Evolutionary conservation across 2,113 vertebrate genomes (phyloP).

Genomic region (Terrapene triunguis): DNA sequence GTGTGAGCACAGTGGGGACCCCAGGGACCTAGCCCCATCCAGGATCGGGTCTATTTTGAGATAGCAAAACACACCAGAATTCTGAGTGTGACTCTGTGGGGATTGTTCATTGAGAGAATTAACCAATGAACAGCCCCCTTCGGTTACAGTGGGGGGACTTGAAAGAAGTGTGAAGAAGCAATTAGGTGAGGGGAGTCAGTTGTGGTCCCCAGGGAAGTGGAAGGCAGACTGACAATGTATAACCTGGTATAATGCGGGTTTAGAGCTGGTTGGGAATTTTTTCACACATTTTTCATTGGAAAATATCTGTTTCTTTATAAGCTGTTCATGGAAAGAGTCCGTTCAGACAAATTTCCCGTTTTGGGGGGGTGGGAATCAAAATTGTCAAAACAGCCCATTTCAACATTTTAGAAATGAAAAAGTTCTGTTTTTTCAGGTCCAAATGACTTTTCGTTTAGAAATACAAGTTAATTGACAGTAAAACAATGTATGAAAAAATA

Average conservation of each 20-base stretch:
- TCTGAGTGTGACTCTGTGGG: neutral
- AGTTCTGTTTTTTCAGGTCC: neutral
- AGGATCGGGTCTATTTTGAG: neutral
- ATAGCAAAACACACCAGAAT: neutral
- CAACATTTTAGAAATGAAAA: neutral
- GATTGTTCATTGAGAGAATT: neutral
- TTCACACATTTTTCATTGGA: neutral
- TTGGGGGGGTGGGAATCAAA: neutral
- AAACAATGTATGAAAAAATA: neutral
- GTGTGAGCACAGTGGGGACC: neutral
- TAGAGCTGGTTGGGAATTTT: neutral
- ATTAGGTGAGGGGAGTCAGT: neutral
- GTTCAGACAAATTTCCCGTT: neutral
- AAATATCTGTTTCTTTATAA: neutral
- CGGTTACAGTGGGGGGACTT: neutral
- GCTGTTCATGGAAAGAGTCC: neutral
- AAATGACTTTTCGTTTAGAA: constrained; percentile 9
- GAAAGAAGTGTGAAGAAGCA: neutral
- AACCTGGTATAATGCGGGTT: neutral
- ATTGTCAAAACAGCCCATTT: neutral
- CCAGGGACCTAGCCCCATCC: neutral
- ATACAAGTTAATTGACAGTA: constrained; percentile 5
- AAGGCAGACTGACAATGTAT: neutral
- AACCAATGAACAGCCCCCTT: neutral
- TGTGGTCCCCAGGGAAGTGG: neutral